Evolutionary conservation across 2,113 vertebrate genomes (phyloP), one percentile per base, ranked within the genome.

Genomic region (Coreoperca whiteheadi): DNA sequence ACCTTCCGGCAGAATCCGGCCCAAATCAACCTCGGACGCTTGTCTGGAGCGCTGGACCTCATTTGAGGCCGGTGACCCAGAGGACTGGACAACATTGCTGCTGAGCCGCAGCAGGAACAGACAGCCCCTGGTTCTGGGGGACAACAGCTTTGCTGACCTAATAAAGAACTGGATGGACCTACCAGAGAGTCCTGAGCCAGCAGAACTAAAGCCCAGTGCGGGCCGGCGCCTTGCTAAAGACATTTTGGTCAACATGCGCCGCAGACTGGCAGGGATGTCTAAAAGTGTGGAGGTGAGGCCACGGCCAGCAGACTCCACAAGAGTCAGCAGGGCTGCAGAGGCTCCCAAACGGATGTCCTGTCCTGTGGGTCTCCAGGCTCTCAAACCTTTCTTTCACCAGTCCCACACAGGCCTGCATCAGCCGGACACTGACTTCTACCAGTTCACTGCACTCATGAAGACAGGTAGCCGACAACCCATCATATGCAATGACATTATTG

Each of bases 91-190:
- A 0, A 96, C 97, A 9, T 96, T 96, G 0, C 91, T 99, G 86
- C 94, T 99, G 81, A 98, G 97, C 14, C 95, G 97, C 87, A 97
- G 98, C 74, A 96, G 98, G 28, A 99, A 98, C 90, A 94, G 98
- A 50, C 98, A 98, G 68, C 98, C 98, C 0, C 85, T 99, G 56
- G 97, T 99, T 77, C 90, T 99, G 41, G 98, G 98, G 0, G 98
- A 99, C 94, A 99, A 99, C 92, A 98, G 98, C 88, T 99, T 99
- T 64, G 98, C 98, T 0, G 98, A 99, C 88, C 93, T 99, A 39
- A 98, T 99, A 67, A 97, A 99, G 93, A 99, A 99, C 88, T 99
- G 98, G 98, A 99, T 99, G 98, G 98, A 99, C 91, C 93, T 99
- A 72, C 98, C 98, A 0, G 98, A 99, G 63, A 95, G 93, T 1